Evolutionary conservation across 2,888 invertebrate species (phyloP).

Genomic region (Agrilus cyanescens): DNA sequence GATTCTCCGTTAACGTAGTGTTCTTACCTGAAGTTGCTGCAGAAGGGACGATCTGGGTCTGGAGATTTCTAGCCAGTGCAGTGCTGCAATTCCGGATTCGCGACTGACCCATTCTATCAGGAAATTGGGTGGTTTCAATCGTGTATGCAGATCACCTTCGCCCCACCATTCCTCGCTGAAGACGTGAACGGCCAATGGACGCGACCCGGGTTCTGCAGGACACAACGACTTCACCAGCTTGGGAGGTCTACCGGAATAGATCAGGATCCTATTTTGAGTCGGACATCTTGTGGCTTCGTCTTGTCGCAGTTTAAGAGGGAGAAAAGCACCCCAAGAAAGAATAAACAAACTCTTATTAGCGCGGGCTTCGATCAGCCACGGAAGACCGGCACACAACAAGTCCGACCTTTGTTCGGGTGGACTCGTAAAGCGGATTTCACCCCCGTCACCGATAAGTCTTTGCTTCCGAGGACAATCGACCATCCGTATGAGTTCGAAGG

Average conservation of each 20-base stretch:
- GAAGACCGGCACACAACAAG: slow-evolving; percentile 59
- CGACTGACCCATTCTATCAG: slow-evolving; percentile 56
- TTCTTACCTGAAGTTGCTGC: slow-evolving; percentile 38
- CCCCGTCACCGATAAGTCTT: slow-evolving; percentile 50
- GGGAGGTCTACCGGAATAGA: slow-evolving; percentile 64
- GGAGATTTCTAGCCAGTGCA: slow-evolving; percentile 68
- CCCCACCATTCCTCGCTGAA: slow-evolving; percentile 71
- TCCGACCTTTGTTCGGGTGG: slow-evolving; percentile 49
- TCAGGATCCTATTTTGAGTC: slow-evolving; percentile 65
- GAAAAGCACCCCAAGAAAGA: slow-evolving; percentile 70
- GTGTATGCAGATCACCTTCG: slow-evolving; percentile 25
- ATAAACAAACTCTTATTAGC: slow-evolving; percentile 71
- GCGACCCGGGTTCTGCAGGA: slow-evolving; percentile 55
- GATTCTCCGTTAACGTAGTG: slow-evolving; percentile 27
- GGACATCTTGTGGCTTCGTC: slow-evolving; percentile 58
- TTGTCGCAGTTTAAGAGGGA: slow-evolving; percentile 49
- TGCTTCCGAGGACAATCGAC: slow-evolving; percentile 54
- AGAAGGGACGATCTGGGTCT: slow-evolving; percentile 48
- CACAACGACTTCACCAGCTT: slow-evolving; percentile 56
- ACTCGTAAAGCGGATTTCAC: slow-evolving; percentile 52
- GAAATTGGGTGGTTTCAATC: slow-evolving; percentile 45
- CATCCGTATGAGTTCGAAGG: slow-evolving; percentile 52
- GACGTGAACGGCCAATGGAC: slow-evolving; percentile 58
- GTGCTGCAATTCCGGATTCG: slow-evolving; percentile 64
- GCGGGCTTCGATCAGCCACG: slow-evolving; percentile 70